Conservation (phyloP, 2,888 invertebrate species). For the Lasioglossum malachurum region DNA sequence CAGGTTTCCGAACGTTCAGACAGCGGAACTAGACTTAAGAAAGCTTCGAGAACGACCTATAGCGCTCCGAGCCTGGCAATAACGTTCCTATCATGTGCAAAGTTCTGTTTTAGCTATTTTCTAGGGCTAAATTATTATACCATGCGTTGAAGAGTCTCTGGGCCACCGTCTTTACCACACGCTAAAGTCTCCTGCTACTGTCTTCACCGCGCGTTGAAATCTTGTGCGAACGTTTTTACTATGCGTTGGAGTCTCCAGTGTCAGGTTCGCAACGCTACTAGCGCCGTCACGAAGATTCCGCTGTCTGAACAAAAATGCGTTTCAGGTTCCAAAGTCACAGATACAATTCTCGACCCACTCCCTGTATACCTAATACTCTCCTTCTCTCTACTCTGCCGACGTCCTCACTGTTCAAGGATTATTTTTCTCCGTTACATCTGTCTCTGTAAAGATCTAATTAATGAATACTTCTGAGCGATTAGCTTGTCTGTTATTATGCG, state of each 20-base stretch:
- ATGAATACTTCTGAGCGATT: constrained; percentile 70
- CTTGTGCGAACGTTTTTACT: neutral
- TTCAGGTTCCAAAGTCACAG: constrained; percentile 67
- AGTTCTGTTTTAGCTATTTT: neutral
- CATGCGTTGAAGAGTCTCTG: neutral
- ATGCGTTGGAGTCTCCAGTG: neutral
- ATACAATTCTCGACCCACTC: constrained; percentile 61
- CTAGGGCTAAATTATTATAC: neutral
- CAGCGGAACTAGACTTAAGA: constrained; percentile 40
- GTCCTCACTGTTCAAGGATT: constrained; percentile 73
- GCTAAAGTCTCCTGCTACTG: neutral
- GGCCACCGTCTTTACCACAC: neutral
- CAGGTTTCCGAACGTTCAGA: constrained; percentile 63
- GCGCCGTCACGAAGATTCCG: constrained; percentile 30
- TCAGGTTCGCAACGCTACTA: neutral
- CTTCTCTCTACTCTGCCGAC: constrained; percentile 71
- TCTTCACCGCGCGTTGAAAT: neutral
- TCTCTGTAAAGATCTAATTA: constrained; percentile 81
- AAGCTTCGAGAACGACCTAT: neutral
- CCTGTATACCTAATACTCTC: constrained; percentile 57
- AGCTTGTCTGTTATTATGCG: constrained; percentile 70
- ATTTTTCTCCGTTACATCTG: constrained; percentile 83
- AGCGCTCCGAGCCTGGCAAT: neutral
- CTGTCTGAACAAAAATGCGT: constrained; percentile 64
- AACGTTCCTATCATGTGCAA: neutral